These are phyloP conservation scores for Apis dorsata DNA, from an alignment of 1,140 invertebrate species.

Conservation along the genomic window DNA sequence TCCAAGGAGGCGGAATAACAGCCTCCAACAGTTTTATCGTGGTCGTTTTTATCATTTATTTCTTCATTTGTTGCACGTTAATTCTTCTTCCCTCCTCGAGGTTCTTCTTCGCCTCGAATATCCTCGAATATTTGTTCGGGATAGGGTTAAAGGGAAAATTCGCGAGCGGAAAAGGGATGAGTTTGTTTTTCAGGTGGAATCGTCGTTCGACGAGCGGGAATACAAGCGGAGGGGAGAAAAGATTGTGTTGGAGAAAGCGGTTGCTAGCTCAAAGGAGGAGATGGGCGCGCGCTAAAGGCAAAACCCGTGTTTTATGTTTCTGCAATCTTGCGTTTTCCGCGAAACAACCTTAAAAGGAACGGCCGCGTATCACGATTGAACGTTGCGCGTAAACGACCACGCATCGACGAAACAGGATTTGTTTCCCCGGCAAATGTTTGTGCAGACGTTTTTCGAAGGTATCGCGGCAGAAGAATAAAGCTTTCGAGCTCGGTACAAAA, in stretches of 20 bases:
- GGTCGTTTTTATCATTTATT: background rate
- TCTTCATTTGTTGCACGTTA: no score
- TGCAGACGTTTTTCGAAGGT: background rate
- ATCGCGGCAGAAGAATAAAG: background rate
- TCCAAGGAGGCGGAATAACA: conserved; percentile 11
- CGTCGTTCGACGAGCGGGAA: no score
- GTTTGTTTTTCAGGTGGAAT: no score
- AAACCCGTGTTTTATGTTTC: background rate
- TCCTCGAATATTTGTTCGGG: no score
- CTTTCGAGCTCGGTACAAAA: background rate
- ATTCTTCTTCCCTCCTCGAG: background rate
- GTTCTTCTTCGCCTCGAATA: no score
- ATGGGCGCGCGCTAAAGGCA: no score
- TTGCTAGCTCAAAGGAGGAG: background rate
- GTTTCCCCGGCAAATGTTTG: conserved; percentile 14
- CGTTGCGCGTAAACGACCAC: background rate
- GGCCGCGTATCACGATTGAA: conserved; percentile 5
- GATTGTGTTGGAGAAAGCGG: no score
- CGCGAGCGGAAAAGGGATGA: no score
- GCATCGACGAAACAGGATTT: background rate
- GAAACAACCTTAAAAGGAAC: background rate
- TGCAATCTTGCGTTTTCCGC: background rate
- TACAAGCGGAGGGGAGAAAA: no score
- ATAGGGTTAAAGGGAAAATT: no score
- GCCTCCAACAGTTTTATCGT: background rate